Evolutionary conservation across 1,140 invertebrate species (phyloP).

Genomic region (Charaxes varanes): DNA sequence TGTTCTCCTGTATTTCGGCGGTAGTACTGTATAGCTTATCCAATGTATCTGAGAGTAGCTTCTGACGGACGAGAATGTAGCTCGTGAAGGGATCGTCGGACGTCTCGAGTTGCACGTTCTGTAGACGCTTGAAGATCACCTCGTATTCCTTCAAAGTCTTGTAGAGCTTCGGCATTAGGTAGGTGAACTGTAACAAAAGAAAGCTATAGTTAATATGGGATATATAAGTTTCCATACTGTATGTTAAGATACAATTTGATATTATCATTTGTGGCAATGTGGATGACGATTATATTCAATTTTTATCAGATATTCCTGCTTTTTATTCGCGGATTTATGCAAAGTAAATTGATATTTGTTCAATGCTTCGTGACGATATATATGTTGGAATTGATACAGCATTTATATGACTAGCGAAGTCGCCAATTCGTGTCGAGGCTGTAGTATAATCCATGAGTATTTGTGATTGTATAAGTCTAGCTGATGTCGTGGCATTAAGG

Average conservation of each 20-base stretch:
- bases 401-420: slow-evolving; percentile 46
- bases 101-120: slow-evolving; percentile 39
- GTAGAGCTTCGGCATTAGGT: slow-evolving; percentile 54
- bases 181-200: slow-evolving; percentile 64
- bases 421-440: slow-evolving; percentile 66
- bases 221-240: too few relatives aligned
- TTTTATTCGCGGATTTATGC: background rate
- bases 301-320: too few relatives aligned
- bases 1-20: slow-evolving; percentile 48
- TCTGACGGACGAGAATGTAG: slow-evolving; percentile 42
- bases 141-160: slow-evolving; percentile 50
- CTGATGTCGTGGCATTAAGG: slow-evolving; percentile 32
- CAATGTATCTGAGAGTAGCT: slow-evolving; percentile 36
- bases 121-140: slow-evolving; percentile 45
- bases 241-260: too few relatives aligned
- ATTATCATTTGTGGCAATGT: too few relatives aligned
- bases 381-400: slow-evolving; percentile 42
- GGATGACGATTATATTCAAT: too few relatives aligned
- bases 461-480: slow-evolving; percentile 42
- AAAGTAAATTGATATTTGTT: slow-evolving; percentile 2
- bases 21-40: slow-evolving; percentile 42
- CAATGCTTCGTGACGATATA: slow-evolving; percentile 20
- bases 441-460: slow-evolving; percentile 38
- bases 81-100: slow-evolving; percentile 43
- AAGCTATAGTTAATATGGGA: slow-evolving; percentile 25